These are phyloP conservation scores for Aphis craccivora DNA, from an alignment of 1,140 invertebrate species.

Conservation along the genomic window DNA sequence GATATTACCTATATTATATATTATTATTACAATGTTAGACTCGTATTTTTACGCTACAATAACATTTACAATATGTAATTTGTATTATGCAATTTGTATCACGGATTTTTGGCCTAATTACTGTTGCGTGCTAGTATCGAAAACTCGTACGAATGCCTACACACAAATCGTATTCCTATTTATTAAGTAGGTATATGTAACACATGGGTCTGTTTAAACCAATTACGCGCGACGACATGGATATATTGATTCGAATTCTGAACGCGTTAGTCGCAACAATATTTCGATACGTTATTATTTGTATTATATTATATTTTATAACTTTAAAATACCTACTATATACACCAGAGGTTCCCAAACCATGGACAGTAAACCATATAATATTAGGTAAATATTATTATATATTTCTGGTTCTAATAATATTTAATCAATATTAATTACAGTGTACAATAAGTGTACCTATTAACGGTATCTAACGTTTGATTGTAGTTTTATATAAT, in stretches of 20 bases:
- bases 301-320: not conserved
- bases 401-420: too few relatives aligned
- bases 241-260: not conserved
- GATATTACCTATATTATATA: not conserved
- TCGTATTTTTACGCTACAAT: not conserved
- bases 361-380: too few relatives aligned
- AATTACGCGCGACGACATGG: not conserved
- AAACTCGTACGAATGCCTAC: not conserved
- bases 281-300: not conserved
- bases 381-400: too few relatives aligned
- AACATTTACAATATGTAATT: not conserved
- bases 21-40: constrained; percentile 1
- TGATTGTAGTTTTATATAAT: too few relatives aligned
- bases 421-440: too few relatives aligned
- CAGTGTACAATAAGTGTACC: too few relatives aligned
- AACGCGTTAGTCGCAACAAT: not conserved
- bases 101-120: not conserved
- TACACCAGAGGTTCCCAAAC: too few relatives aligned
- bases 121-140: not conserved
- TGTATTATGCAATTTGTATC: not conserved
- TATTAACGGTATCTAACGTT: too few relatives aligned
- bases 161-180: not conserved
- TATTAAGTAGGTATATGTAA: not conserved
- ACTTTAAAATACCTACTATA: too few relatives aligned
- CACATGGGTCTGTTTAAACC: not conserved